Conservation (phyloP, 2,113 vertebrate species). For the Thermophis baileyi region DNA sequence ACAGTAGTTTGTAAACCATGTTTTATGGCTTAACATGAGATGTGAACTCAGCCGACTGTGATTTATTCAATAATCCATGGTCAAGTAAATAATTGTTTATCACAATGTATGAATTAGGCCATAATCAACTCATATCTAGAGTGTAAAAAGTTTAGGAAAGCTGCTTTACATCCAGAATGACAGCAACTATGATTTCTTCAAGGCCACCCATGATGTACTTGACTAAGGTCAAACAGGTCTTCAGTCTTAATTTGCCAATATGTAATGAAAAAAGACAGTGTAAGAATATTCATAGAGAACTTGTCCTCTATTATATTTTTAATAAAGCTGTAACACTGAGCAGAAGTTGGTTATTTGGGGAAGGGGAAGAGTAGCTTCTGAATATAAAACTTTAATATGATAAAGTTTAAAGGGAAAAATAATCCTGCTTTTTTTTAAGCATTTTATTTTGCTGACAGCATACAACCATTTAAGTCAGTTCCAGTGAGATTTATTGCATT, state of each 20-base stretch:
- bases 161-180: neutral
- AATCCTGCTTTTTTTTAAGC: neutral
- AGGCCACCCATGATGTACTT: neutral
- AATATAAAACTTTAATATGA: constrained; percentile 21
- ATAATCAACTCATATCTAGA: neutral
- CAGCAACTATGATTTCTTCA: neutral
- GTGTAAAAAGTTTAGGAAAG: neutral
- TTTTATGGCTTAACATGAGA: neutral
- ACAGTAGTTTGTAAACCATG: neutral
- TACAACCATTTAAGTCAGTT: constrained; percentile 38
- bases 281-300: neutral
- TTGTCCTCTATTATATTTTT: constrained; percentile 21
- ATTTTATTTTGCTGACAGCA: constrained; percentile 25
- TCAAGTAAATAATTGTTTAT: neutral
- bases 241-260: neutral
- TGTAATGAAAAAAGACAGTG: neutral
- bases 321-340: constrained; percentile 24
- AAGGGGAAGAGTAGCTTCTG: neutral
- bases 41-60: neutral
- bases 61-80: neutral
- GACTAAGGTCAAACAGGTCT: neutral
- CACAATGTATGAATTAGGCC: neutral
- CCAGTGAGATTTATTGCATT: neutral
- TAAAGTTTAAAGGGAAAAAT: constrained; percentile 16
- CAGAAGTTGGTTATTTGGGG: constrained; percentile 5